Evolutionary conservation across 2,888 invertebrate species (phyloP).

Genomic region (Drosophila neoperkinsi): DNA sequence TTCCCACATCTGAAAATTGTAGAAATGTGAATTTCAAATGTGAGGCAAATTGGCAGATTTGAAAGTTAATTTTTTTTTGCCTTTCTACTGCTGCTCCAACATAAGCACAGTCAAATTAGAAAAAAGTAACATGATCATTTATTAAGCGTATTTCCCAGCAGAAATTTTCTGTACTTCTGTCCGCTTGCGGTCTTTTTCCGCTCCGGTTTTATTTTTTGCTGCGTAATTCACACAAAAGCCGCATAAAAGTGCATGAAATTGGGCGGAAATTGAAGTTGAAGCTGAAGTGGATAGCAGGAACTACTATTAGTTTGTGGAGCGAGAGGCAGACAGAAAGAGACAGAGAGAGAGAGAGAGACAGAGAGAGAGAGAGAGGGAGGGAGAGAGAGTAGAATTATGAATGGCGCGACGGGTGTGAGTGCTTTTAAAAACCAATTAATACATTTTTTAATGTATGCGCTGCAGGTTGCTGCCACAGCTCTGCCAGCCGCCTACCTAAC

Average conservation of each 20-base stretch:
- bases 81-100: slow-evolving; percentile 46
- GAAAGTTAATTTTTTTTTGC: slow-evolving; percentile 47
- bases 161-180: slow-evolving; percentile 1
- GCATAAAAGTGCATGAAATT: slow-evolving; percentile 79
- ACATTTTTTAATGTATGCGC: slow-evolving; percentile 79
- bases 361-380: background rate
- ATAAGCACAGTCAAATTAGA: slow-evolving; percentile 49
- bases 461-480: slow-evolving; percentile 58
- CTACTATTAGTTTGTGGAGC: slow-evolving; percentile 9
- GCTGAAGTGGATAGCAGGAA: slow-evolving; percentile 18
- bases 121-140: slow-evolving; percentile 52
- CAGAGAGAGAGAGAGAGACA: background rate
- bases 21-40: slow-evolving; percentile 9
- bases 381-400: slow-evolving; percentile 62
- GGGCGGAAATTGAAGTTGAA: slow-evolving; percentile 73
- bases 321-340: background rate
- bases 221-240: slow-evolving; percentile 77
- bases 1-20: slow-evolving; percentile 9
- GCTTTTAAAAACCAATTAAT: slow-evolving; percentile 81
- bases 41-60: slow-evolving; percentile 59
- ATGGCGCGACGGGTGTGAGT: slow-evolving; percentile 77
- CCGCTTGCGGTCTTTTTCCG: slow-evolving; percentile 61
- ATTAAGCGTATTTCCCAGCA: slow-evolving; percentile 46
- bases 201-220: slow-evolving; percentile 65
- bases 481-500: slow-evolving; percentile 41